A percentile compares a stretch with the other conserved stretches of the same genome.
These are phyloP conservation scores for Scomber japonicus DNA, from an alignment of 2,113 vertebrate genomes.

Conservation along the genomic window DNA sequence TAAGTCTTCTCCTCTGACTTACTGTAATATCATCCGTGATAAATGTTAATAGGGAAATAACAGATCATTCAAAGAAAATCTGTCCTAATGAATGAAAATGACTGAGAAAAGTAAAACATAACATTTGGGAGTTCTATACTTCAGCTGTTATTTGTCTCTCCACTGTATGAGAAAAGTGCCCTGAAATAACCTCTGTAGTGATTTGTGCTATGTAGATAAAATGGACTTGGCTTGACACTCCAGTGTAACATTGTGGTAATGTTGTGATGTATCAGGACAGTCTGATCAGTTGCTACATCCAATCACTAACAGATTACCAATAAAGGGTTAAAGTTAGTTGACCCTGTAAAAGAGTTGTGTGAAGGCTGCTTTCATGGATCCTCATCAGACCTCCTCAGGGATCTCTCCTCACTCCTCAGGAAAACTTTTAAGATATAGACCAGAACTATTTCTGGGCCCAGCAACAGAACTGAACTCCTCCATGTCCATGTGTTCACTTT, in stretches of 20 bases:
- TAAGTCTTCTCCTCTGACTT: not conserved
- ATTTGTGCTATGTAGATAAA: too few relatives aligned
- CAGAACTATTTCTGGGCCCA: too few relatives aligned
- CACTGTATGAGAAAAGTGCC: too few relatives aligned
- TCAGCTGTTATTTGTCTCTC: not conserved
- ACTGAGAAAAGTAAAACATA: not conserved
- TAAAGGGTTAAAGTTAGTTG: not conserved
- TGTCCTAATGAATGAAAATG: too few relatives aligned
- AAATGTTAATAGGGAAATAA: not conserved
- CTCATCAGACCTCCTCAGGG: not conserved
- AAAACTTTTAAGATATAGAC: not conserved
- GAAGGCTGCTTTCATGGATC: not conserved
- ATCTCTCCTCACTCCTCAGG: not conserved
- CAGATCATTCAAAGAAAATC: not conserved
- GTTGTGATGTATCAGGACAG: not conserved
- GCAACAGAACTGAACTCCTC: too few relatives aligned
- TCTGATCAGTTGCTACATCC: not conserved
- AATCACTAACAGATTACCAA: not conserved
- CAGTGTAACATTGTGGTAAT: not conserved
- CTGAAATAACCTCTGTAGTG: too few relatives aligned
- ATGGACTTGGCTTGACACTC: too few relatives aligned
- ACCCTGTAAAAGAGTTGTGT: not conserved
- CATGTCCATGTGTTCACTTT: too few relatives aligned
- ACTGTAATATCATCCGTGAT: not conserved
- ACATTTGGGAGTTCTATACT: not conserved